Evolutionary conservation across 2,888 invertebrate genomes (phyloP).

Genomic region (Patella depressa): DNA sequence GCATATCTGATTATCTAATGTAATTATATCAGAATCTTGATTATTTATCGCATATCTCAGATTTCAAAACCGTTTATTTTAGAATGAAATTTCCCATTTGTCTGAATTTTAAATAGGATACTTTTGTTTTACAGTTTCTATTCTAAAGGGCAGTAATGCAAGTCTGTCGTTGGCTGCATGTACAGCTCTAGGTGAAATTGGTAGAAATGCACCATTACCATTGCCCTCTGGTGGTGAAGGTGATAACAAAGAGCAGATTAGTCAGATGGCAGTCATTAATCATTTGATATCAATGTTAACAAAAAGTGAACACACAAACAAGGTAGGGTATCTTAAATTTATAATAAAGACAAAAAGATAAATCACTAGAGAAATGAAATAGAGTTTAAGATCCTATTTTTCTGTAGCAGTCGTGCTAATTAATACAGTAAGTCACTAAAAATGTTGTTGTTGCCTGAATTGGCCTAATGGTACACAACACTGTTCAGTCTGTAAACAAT

Average conservation of each 20-base stretch:
- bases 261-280: slow-evolving; percentile 81
- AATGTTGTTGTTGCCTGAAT: too few species aligned
- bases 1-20: too few species aligned
- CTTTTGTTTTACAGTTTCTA: slow-evolving; percentile 39
- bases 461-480: too few species aligned
- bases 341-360: background rate
- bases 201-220: slow-evolving; percentile 80
- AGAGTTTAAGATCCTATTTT: too few species aligned
- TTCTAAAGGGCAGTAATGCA: slow-evolving; percentile 44
- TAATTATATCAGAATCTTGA: too few species aligned
- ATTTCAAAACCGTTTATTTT: too few species aligned
- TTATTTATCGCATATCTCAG: too few species aligned
- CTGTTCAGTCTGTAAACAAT: too few species aligned
- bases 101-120: too few species aligned
- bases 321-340: slow-evolving; percentile 43
- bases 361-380: background rate
- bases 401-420: background rate
- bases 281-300: slow-evolving; percentile 81
- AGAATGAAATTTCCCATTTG: too few species aligned
- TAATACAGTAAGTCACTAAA: background rate
- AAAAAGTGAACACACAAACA: slow-evolving; percentile 58
- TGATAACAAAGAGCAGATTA: slow-evolving; percentile 63
- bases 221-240: slow-evolving; percentile 74
- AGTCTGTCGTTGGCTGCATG: slow-evolving; percentile 74
- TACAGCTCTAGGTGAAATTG: slow-evolving; percentile 79